A percentile compares a stretch with the other conserved stretches of the same genome.
These are phyloP conservation scores for Orchestes rusci DNA, from an alignment of 2,888 invertebrate species.

Conservation along the genomic window DNA sequence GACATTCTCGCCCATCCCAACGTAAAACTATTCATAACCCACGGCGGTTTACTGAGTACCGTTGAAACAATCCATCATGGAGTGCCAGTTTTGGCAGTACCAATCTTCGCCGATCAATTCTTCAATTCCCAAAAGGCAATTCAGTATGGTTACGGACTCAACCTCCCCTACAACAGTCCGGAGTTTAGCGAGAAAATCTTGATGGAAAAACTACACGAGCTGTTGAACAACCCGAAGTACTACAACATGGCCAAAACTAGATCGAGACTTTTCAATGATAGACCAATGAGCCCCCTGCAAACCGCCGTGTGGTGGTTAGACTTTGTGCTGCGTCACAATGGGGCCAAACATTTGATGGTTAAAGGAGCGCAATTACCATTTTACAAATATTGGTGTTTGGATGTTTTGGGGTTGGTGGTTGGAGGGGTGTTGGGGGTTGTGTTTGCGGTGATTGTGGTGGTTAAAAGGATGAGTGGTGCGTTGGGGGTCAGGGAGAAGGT, in stretches of 20 bases:
- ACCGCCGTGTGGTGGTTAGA: conserved; percentile 35
- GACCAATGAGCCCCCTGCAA: conserved; percentile 32
- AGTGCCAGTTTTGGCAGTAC: conserved; percentile 47
- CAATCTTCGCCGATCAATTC: conserved; percentile 48
- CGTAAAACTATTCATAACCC: conserved; percentile 43
- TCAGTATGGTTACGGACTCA: conserved; percentile 10
- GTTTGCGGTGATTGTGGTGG: background rate
- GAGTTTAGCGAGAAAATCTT: conserved; percentile 11
- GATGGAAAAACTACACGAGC: conserved; percentile 2
- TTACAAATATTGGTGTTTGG: conserved; percentile 34
- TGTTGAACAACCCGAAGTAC: conserved; percentile 23
- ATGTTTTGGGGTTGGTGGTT: conserved; percentile 25
- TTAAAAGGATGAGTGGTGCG: too few species aligned
- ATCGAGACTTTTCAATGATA: conserved; percentile 32
- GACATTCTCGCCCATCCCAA: conserved; percentile 26
- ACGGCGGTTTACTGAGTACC: conserved; percentile 46
- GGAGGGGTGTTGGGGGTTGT: background rate
- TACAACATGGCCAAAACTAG: conserved; percentile 28
- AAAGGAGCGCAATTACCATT: conserved; percentile 30
- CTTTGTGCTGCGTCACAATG: conserved; percentile 33
- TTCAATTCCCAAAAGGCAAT: conserved; percentile 45
- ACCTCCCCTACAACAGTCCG: conserved; percentile 8
- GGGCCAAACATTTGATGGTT: conserved; percentile 34
- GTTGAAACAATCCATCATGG: conserved; percentile 46
- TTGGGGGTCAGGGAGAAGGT: too few species aligned